A percentile compares a stretch with the other conserved stretches of the same genome.
These are phyloP conservation scores for Saturnia pavonia DNA, from an alignment of 2,888 invertebrate species.

Conservation along the genomic window DNA sequence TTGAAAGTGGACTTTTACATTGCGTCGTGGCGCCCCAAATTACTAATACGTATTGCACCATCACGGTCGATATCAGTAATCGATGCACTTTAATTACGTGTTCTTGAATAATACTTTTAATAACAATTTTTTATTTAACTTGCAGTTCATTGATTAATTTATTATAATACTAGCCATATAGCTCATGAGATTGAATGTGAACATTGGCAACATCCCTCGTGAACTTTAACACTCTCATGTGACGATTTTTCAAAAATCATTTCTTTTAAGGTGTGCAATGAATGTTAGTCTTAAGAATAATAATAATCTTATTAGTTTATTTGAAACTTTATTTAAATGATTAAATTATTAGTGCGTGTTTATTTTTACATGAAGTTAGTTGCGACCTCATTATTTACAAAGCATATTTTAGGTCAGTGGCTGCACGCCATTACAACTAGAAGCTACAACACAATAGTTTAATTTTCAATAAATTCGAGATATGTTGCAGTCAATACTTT, in stretches of 20 bases:
- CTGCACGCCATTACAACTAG: background rate
- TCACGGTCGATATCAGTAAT: background rate
- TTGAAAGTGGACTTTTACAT: background rate
- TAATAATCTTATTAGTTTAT: no score
- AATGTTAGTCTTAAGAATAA: no score
- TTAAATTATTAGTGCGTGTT: background rate
- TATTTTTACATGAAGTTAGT: background rate
- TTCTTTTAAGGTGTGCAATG: no score
- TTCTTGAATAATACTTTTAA: background rate
- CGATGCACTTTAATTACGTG: background rate
- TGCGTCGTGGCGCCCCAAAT: no score
- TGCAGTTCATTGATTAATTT: no score
- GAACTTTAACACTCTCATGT: no score
- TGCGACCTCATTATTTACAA: background rate
- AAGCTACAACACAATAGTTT: background rate
- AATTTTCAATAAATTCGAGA: background rate
- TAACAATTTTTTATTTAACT: background rate
- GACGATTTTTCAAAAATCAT: no score
- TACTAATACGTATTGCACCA: no score
- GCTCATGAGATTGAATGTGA: no score
- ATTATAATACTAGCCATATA: no score
- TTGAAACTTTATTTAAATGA: no score
- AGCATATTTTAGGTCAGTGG: constrained; percentile 2
- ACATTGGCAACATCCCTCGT: no score
- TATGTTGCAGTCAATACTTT: background rate